These are phyloP conservation scores for Pungitius pungitius DNA, from an alignment of 2,113 vertebrate species.

Conservation along the genomic window DNA sequence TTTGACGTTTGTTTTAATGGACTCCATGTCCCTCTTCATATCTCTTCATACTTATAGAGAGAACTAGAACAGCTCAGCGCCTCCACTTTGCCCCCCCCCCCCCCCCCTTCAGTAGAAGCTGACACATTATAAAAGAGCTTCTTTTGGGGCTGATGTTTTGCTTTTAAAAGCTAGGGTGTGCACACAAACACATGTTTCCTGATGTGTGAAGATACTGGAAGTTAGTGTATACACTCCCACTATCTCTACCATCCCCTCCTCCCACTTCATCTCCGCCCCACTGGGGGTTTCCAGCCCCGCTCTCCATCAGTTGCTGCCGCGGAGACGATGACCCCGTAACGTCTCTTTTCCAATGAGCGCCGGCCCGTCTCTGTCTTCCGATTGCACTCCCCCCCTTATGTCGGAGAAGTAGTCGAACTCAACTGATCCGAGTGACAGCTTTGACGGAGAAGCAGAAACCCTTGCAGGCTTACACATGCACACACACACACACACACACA, in stretches of 20 bases:
- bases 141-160: not conserved
- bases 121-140: not conserved
- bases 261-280: slow-evolving; percentile 18
- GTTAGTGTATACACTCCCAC: not conserved
- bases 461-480: too few relatives aligned
- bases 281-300: slow-evolving; percentile 12
- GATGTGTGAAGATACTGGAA: not conserved
- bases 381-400: slow-evolving; percentile 6
- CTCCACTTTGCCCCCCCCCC: not conserved
- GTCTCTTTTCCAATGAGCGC: not conserved
- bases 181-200: slow-evolving; percentile 29
- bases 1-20: not conserved
- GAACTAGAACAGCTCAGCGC: not conserved
- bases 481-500: too few relatives aligned
- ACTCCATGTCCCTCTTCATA: not conserved
- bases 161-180: not conserved
- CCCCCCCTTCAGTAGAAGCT: not conserved
- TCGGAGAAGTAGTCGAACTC: slow-evolving; percentile 58
- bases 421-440: slow-evolving; percentile 24
- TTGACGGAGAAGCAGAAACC: slow-evolving; percentile 9
- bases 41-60: not conserved
- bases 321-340: not conserved
- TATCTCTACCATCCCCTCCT: slow-evolving; percentile 27
- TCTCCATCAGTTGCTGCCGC: slow-evolving; percentile 27
- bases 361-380: not conserved